Evolutionary conservation across 1,140 invertebrate species (phyloP).

Genomic region (Sycophila sp.): DNA sequence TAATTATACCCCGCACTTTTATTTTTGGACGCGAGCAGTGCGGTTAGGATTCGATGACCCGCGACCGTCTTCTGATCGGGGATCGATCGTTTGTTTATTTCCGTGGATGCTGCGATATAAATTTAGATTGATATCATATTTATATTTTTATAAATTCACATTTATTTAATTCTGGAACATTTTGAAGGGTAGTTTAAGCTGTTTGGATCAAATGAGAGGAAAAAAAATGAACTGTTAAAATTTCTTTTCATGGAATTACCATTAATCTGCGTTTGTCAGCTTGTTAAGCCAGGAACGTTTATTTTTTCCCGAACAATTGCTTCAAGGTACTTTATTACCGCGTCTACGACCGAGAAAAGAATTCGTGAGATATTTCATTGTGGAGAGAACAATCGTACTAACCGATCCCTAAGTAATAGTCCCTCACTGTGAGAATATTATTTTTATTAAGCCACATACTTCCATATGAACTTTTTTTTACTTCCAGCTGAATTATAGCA

Average conservation of each 20-base stretch:
- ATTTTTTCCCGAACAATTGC: background rate
- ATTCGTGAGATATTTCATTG: conserved; percentile 1
- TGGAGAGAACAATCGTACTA: background rate
- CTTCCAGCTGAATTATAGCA: no score
- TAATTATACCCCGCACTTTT: no score
- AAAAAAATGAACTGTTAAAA: background rate
- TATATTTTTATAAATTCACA: no score
- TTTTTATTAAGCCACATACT: no score
- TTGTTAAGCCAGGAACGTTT: background rate
- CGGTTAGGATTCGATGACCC: no score
- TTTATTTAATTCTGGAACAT: background rate
- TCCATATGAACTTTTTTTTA: no score
- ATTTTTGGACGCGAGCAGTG: no score
- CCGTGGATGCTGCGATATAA: no score
- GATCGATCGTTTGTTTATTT: no score
- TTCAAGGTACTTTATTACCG: background rate
- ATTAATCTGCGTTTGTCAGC: background rate
- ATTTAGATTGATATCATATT: no score
- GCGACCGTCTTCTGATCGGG: no score
- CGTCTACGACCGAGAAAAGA: background rate
- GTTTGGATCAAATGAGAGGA: background rate
- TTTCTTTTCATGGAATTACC: background rate
- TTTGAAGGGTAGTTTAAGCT: background rate
- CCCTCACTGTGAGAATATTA: conserved; percentile 1
- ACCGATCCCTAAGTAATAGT: background rate